These are phyloP conservation scores for Coenobita brevimanus DNA, from an alignment of 1,140 invertebrate species.

Conservation along the genomic window DNA sequence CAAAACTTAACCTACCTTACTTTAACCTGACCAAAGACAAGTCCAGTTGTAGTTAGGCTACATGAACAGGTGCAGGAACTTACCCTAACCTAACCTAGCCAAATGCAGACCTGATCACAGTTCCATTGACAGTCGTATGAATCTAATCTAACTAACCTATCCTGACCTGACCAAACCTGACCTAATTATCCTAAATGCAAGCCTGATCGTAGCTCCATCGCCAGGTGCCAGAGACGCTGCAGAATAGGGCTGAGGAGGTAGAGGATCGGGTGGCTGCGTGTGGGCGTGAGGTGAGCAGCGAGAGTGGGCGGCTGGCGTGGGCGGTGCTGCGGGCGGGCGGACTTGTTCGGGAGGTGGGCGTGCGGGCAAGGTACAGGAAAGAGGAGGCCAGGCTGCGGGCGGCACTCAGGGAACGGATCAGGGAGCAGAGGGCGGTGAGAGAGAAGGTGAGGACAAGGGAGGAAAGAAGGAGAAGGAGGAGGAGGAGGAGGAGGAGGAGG, in stretches of 20 bases:
- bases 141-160: no score
- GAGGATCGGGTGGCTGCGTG: neutral
- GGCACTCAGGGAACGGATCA: conserved; percentile 29
- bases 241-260: conserved; percentile 2
- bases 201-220: neutral
- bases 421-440: conserved; percentile 26
- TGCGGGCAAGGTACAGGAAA: conserved; percentile 38
- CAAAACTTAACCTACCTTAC: no score
- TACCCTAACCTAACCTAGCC: no score
- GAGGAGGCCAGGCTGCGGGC: conserved; percentile 30
- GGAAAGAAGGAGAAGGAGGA: neutral
- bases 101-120: no score
- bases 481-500: neutral
- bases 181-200: no score
- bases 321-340: conserved; percentile 47
- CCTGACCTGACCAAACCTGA: no score
- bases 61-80: no score
- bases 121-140: no score
- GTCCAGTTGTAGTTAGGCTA: no score
- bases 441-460: conserved; percentile 37
- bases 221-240: conserved; percentile 40
- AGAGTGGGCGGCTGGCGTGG: conserved; percentile 49
- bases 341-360: conserved; percentile 26
- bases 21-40: no score
- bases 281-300: neutral